These are phyloP conservation scores for Thunnus thynnus DNA, from an alignment of 2,113 vertebrate species.

Conservation along the genomic window DNA sequence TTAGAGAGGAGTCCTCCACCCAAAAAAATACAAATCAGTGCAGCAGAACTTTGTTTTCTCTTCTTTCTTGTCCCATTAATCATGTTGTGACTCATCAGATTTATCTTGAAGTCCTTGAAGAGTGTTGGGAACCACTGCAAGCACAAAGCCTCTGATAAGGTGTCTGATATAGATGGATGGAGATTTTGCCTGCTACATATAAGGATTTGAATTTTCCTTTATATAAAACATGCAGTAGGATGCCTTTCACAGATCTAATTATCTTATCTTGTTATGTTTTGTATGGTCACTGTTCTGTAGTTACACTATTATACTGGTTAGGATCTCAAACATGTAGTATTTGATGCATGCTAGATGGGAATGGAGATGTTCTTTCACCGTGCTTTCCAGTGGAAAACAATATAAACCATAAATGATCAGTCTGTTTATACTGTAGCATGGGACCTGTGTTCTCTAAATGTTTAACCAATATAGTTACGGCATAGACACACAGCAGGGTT, in stretches of 20 bases:
- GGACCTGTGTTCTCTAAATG: background rate
- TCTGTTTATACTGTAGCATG: constrained; percentile 10
- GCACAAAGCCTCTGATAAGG: background rate
- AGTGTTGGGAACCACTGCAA: background rate
- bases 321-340: background rate
- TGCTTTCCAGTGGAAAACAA: constrained; percentile 21
- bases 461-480: constrained; percentile 29
- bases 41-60: too few relatives aligned
- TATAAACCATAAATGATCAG: background rate
- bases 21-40: too few relatives aligned
- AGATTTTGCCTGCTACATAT: background rate
- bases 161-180: background rate
- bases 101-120: too few relatives aligned
- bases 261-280: background rate
- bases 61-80: too few relatives aligned
- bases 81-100: too few relatives aligned
- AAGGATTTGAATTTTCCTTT: background rate
- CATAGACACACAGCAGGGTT: constrained; percentile 18
- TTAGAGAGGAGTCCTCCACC: too few relatives aligned
- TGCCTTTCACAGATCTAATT: background rate
- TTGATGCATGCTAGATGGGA: background rate
- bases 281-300: background rate
- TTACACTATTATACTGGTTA: background rate
- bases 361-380: background rate
- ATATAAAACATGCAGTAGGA: background rate